Evolutionary conservation across 1,140 invertebrate genomes (phyloP), one percentile per base, ranked within the genome.

Genomic region (Araneus ventricosus): DNA sequence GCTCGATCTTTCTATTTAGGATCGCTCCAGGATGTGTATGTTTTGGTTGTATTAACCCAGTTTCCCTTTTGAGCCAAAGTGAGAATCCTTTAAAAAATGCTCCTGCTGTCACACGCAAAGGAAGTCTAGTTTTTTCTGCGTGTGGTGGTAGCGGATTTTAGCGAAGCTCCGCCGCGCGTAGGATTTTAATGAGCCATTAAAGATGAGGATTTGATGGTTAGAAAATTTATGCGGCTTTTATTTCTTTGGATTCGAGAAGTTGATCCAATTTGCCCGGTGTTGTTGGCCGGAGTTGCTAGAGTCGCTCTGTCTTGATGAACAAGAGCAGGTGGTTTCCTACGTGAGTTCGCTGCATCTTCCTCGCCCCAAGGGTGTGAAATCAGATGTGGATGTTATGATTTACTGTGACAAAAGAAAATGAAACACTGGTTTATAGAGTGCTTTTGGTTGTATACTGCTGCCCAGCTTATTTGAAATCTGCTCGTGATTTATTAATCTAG

Each of bases 101-200:
- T 7, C 27, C 24, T 45, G 45, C n/a, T 39, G 80, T 82, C 80
- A 41, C 80, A 82, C 80, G 41, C 80, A 82, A 27, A 82, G 80
- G 39, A 82, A 82, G 39, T 52, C 22, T 75, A 37, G 14, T 75
- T 75, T 75, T 75, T 70, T 75, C 20, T 5, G 80, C 24, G 80
- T 39, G 80, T 82, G 80, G 14, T 52, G 37, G 37, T 22, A 24
- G 41, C 80, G 80, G 80, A 82, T 82, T 82, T 82, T 52, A 24
- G 80, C 39, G 39, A 39, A 82, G 45, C 39, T n/a, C 45, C 10
- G 45, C 45, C 80, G 80, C 37, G 70, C 70, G 80, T 45, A 82
- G 80, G 80, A 82, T 82, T 82, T 82, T 82, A 82, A 82, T 82
- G 80, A 82, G 39, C 39, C 80, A 45, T 52, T 82, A 82, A 52